phyloP scores from a whole-genome alignment of 2,888 invertebrate genomes.

The Cataglyphis albicans region DNA sequence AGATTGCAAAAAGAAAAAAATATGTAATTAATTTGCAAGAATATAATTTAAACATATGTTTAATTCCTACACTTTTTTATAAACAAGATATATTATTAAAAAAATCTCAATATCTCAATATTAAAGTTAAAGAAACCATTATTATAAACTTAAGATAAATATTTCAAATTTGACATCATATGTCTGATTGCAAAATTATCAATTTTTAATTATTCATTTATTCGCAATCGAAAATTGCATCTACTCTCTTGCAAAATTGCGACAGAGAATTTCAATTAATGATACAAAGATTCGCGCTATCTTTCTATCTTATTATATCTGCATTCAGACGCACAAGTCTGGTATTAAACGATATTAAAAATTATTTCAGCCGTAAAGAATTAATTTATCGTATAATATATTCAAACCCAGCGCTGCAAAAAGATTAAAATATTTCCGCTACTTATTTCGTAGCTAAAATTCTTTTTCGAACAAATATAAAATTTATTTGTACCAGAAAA shows the following conservation, averaged over 20 bases:
- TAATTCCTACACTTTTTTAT: not conserved
- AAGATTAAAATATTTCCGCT: constrained; percentile 4
- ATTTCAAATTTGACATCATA: not conserved
- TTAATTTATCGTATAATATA: not conserved
- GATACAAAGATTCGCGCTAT: not conserved
- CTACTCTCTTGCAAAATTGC: not conserved
- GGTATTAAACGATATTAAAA: not conserved
- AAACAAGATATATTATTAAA: not conserved
- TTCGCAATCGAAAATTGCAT: not conserved
- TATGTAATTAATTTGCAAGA: not conserved
- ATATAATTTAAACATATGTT: not conserved
- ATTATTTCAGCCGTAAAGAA: constrained; percentile 21
- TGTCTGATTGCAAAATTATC: not conserved
- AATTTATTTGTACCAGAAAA: not conserved
- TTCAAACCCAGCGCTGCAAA: not conserved
- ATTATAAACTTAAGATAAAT: not conserved
- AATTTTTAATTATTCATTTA: not conserved
- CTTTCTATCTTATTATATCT: not conserved
- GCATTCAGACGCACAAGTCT: not conserved
- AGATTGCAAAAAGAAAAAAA: not conserved
- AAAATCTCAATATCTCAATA: not conserved
- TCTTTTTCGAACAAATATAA: not conserved
- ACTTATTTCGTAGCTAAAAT: constrained; percentile 7
- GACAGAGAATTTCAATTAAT: not conserved
- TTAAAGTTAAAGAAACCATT: not conserved